phyloP scores from a whole-genome alignment of 2,888 invertebrate genomes.

The Aphidoletes aphidimyza region DNA sequence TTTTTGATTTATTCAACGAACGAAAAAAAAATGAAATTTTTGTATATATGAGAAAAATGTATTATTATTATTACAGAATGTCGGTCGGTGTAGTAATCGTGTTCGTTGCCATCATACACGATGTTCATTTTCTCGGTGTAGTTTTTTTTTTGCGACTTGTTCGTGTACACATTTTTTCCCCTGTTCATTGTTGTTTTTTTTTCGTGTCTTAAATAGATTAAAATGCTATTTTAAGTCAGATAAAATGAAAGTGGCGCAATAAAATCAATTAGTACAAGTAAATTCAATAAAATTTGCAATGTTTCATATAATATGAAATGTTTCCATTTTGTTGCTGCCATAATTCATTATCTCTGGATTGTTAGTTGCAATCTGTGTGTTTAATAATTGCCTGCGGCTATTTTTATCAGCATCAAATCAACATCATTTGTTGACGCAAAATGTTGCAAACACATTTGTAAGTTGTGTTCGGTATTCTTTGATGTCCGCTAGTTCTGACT shows the following conservation, averaged over 20 bases:
- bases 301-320: neutral
- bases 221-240: neutral
- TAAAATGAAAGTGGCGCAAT: constrained; percentile 34
- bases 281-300: neutral
- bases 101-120: neutral
- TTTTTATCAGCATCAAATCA: no score
- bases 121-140: neutral
- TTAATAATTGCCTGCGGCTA: no score
- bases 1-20: constrained; percentile 52
- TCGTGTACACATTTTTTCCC: neutral
- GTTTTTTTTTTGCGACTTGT: neutral
- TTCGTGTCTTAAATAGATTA: neutral
- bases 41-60: constrained; percentile 30
- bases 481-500: neutral
- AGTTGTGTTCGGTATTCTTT: no score
- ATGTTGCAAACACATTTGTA: no score
- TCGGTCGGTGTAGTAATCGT: constrained; percentile 14
- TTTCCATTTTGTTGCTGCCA: neutral
- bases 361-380: neutral
- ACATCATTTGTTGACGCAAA: no score
- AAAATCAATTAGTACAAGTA: constrained; percentile 8
- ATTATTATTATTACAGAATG: constrained; percentile 49
- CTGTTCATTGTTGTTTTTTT: neutral
- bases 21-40: neutral
- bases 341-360: neutral